Evolutionary conservation across 2,797 vertebrate species (phyloP).

Genomic region (Enteromius radiatus): DNA sequence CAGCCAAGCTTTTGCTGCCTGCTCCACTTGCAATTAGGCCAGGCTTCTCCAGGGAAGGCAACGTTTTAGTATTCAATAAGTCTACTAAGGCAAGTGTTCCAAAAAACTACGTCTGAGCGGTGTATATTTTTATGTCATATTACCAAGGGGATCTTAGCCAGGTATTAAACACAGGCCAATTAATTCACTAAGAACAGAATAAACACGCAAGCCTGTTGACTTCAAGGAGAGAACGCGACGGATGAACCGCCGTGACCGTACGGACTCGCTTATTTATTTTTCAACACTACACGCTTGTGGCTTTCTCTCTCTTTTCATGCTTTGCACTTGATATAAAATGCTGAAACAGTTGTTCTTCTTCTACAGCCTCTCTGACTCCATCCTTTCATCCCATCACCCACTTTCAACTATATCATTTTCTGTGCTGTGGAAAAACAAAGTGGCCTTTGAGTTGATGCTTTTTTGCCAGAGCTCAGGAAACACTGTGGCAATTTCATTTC

Average conservation of each 20-base stretch:
- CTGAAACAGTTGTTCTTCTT: slow-evolving; percentile 60
- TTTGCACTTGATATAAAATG: slow-evolving; percentile 60
- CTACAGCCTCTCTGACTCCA: slow-evolving; percentile 57
- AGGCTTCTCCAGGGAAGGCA: slow-evolving; percentile 59
- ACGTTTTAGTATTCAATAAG: slow-evolving; percentile 51
- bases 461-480: slow-evolving; percentile 58
- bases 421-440: slow-evolving; percentile 66
- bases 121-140: slow-evolving; percentile 63
- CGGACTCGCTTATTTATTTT: slow-evolving; percentile 61
- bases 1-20: slow-evolving; percentile 49
- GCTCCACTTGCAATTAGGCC: slow-evolving; percentile 66
- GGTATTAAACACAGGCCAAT: slow-evolving; percentile 57
- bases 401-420: slow-evolving; percentile 68
- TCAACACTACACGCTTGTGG: slow-evolving; percentile 41
- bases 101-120: slow-evolving; percentile 41
- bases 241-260: slow-evolving; percentile 37
- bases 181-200: slow-evolving; percentile 59
- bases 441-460: slow-evolving; percentile 67
- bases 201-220: slow-evolving; percentile 51
- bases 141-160: slow-evolving; percentile 41
- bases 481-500: slow-evolving; percentile 65
- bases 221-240: slow-evolving; percentile 44
- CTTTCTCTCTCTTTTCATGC: slow-evolving; percentile 63
- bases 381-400: slow-evolving; percentile 67
- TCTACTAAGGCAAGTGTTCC: slow-evolving; percentile 48